A percentile compares a stretch with the other conserved stretches of the same genome.
Conservation (phyloP, 2,113 vertebrate genomes). For the Dipodomys ordii region DNA sequence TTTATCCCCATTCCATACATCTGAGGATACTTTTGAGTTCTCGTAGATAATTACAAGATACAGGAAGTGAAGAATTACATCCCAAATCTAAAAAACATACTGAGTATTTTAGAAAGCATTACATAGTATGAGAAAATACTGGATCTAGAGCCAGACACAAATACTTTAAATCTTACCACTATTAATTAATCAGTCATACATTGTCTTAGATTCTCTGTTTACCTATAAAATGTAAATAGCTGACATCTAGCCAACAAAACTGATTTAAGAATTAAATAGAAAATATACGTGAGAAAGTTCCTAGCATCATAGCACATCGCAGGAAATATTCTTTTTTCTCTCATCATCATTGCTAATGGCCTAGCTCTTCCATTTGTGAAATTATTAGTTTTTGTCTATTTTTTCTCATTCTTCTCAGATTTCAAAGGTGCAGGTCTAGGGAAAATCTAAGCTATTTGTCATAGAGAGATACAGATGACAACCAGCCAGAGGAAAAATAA, state of each 20-base stretch:
- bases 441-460: conserved; percentile 40
- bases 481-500: conserved; percentile 6
- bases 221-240: neutral
- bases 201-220: neutral
- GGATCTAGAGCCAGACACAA: neutral
- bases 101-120: neutral
- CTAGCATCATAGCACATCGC: neutral
- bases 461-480: conserved; percentile 40
- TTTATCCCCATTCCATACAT: neutral
- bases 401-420: neutral
- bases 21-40: neutral
- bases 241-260: neutral
- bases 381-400: neutral
- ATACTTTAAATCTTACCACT: neutral
- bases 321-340: neutral
- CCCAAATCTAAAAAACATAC: neutral
- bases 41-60: conserved; percentile 5
- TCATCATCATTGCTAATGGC: neutral
- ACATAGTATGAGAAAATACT: neutral
- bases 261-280: neutral
- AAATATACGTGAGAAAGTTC: neutral
- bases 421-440: conserved; percentile 29
- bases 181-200: neutral
- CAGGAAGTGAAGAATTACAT: neutral
- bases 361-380: conserved; percentile 46